These are phyloP conservation scores for Colostygia pectinataria DNA, from an alignment of 2,888 invertebrate species.

Conservation along the genomic window DNA sequence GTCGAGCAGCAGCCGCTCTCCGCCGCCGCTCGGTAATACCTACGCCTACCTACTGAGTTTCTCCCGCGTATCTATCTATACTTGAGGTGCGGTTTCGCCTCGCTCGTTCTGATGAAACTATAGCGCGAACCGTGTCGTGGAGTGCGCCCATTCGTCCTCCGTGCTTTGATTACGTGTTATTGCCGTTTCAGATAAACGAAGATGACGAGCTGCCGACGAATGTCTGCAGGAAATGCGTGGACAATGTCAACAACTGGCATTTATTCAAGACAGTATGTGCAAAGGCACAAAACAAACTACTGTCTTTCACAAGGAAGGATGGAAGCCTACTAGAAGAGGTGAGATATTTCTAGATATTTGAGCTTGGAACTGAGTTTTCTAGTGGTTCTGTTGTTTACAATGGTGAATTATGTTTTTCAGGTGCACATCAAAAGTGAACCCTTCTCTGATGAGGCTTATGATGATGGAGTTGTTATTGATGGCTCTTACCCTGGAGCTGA, in stretches of 20 bases:
- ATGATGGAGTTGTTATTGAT: slow-evolving; percentile 81
- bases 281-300: slow-evolving; percentile 85
- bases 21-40: slow-evolving; percentile 69
- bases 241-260: slow-evolving; percentile 86
- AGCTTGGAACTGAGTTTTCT: slow-evolving; percentile 59
- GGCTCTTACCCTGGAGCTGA: slow-evolving; percentile 72
- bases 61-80: slow-evolving; percentile 75
- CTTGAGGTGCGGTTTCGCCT: slow-evolving; percentile 75
- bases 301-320: slow-evolving; percentile 81
- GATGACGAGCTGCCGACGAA: slow-evolving; percentile 85
- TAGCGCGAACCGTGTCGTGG: slow-evolving; percentile 49
- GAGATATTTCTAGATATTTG: slow-evolving; percentile 60
- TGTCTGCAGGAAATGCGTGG: slow-evolving; percentile 85
- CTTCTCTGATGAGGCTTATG: slow-evolving; percentile 77
- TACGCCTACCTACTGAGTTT: slow-evolving; percentile 80
- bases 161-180: slow-evolving; percentile 72
- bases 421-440: slow-evolving; percentile 83
- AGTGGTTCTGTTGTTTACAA: slow-evolving; percentile 48
- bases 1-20: slow-evolving; percentile 68
- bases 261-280: slow-evolving; percentile 85
- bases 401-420: slow-evolving; percentile 66
- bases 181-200: slow-evolving; percentile 83
- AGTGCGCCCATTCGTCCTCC: slow-evolving; percentile 67
- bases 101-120: slow-evolving; percentile 73
- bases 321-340: slow-evolving; percentile 81